Percentiles rank a stretch among this genome's conserved stretches.
These are phyloP conservation scores for Avahi laniger DNA, from an alignment of 2,797 vertebrate genomes.

Conservation along the genomic window DNA sequence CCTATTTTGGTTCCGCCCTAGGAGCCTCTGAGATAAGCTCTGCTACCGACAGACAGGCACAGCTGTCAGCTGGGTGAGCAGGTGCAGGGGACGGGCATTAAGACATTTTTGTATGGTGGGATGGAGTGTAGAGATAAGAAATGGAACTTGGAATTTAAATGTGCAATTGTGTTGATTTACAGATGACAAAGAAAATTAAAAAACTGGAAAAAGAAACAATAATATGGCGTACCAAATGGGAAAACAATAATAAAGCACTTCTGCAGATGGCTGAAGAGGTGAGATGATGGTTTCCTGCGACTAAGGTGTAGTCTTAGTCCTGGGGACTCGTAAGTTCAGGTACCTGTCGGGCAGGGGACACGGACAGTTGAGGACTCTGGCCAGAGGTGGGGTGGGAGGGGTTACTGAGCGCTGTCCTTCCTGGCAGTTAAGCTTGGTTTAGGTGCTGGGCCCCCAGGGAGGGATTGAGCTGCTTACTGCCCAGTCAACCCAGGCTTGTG, in stretches of 20 bases:
- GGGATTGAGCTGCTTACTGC: neutral
- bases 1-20: neutral
- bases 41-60: neutral
- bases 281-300: slow-evolving; percentile 69
- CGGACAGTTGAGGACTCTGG: accelerated
- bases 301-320: neutral
- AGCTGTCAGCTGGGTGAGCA: neutral
- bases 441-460: neutral
- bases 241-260: slow-evolving; percentile 98
- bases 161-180: slow-evolving; percentile 53
- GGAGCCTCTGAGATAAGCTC: neutral
- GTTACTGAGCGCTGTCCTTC: neutral
- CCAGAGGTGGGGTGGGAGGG: neutral
- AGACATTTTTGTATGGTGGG: neutral
- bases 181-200: slow-evolving; percentile 99
- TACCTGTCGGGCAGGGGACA: neutral
- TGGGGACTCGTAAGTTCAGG: neutral
- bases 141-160: slow-evolving; percentile 23
- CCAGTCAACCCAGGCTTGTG: neutral
- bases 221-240: slow-evolving; percentile 98
- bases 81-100: neutral
- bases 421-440: neutral
- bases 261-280: slow-evolving; percentile 99
- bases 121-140: neutral
- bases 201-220: slow-evolving; percentile 98